Evolutionary conservation across 2,888 invertebrate genomes (phyloP).

Genomic region (Stenichneumon culpator): DNA sequence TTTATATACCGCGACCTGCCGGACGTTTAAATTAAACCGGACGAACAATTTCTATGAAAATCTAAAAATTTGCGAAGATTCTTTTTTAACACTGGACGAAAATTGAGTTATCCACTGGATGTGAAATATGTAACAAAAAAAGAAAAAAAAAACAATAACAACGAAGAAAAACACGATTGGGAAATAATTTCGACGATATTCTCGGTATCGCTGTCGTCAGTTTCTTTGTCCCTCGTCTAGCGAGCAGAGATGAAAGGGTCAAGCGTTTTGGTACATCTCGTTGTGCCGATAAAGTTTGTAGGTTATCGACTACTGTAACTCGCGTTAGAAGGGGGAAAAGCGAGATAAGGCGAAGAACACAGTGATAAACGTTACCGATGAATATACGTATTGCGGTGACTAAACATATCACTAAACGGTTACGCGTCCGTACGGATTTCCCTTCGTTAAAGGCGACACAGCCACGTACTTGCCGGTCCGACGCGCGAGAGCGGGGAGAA

Average conservation of each 20-base stretch:
- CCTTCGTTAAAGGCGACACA: constrained; percentile 16
- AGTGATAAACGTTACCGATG: neutral
- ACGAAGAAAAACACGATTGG: constrained; percentile 18
- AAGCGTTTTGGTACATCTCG: constrained; percentile 40
- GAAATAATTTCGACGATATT: constrained; percentile 35
- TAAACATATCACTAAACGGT: constrained; percentile 28
- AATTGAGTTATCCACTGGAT: neutral
- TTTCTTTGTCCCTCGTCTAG: neutral
- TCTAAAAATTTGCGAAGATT: neutral
- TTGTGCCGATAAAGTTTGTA: constrained; percentile 38
- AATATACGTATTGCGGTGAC: neutral
- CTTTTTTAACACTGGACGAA: neutral
- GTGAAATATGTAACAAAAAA: neutral
- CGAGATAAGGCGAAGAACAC: constrained; percentile 46
- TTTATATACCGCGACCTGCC: neutral
- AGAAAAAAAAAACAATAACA: constrained; percentile 12
- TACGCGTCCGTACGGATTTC: constrained; percentile 17
- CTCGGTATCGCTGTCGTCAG: neutral
- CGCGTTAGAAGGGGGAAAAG: constrained; percentile 15
- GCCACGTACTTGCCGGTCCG: neutral
- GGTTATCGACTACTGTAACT: constrained; percentile 19
- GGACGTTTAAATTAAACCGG: neutral
- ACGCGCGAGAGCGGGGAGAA: constrained; percentile 14
- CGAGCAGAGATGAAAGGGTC: constrained; percentile 34
- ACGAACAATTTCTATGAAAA: neutral